Base-by-base conservation (phyloP, 2,113 vertebrate genomes). In the Cavia porcellus region DNA sequence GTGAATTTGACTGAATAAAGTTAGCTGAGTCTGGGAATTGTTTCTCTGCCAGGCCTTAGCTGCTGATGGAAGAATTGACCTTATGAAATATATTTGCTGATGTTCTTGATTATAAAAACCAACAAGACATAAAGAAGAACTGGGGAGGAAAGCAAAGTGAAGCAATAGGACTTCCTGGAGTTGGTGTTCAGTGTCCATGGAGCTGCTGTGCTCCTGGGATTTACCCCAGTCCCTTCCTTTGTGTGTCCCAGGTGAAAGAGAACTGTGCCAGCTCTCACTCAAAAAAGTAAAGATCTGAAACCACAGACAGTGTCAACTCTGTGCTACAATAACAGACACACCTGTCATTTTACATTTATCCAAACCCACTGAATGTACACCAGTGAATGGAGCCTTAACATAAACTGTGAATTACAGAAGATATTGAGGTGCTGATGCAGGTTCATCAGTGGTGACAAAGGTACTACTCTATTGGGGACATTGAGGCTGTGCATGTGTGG, bases 1-100 rank as follows among this genome's bases (percentile, higher is more conserved):
- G 35, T 50, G 25, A 94, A 38, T 83, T 97, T 59, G 15, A 30
- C 10, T 86, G 66, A 93, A 52, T 93, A 61, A 86, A 89, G 52
- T 72, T 92, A 12, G 2, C 42, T 89, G 83, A 28, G 42, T 75
- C 47, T 22, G 35, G 12, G 13, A 52, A n/a, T 25, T 74, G 84
- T 62, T 55, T 55, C 38, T 47, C 12, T 4, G 45, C 32, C 38
- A 72, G 72, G 35, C 30, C 50, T 93, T 9, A 7, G 55, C 70
- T 68, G 87, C 47, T 50, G 57, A 85, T 32, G 72, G 47, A 82
- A 74, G 74, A 82, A 38, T 8, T n/a, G 61, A 55, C 66, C 74
- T 86, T 57, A 32, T 89, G 50, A 66, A 74, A 61, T 83, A 55
- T 52, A 74, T 92, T 85, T 96, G 70, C 50, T 80, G 86, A 85